Base-by-base conservation (phyloP, 2,797 vertebrate genomes). In the Spinibarbus caldwelli region DNA sequence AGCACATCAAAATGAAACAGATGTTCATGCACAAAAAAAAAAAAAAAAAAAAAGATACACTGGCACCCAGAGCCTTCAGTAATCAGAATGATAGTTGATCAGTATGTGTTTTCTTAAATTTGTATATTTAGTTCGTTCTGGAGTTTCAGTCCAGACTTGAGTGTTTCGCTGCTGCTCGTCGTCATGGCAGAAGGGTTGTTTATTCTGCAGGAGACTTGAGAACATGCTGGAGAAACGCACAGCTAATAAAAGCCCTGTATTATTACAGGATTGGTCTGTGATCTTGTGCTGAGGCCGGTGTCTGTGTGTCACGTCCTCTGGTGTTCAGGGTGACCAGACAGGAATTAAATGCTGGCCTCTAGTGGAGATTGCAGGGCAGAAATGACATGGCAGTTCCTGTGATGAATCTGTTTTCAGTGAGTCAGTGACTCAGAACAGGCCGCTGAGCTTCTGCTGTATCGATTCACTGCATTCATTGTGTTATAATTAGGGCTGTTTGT, bases 141-240 rank as follows among this genome's bases (percentile, higher is more conserved):
- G 57, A 64, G 62, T 2, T 76, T 9, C 0, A 19, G 72, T 52
- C 45, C 72, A 7, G 5, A 31, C 45, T 75, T 81, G 82, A 92
- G 88, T 94, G 93, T 95, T 94, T 94, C 92, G 86, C 57, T 85
- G 88, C 87, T 91, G 85, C 88, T 86, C 83, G 92, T 94, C 92
- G 90, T 85, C 92, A 94, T 93, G 93, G 93, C 90, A 93, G 95
- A 94, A 86, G 83, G 67, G 49, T 72, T 94, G 94, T 95, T 94
- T 93, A 92, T 89, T 86, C 86, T 87, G 78, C 70, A 72, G 36
- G 36, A 86, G 84, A 85, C 83, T 87, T 86, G 91, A 79, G 23
- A 41, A 83, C 54, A 43, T 38, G 78, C 72, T 71, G 3, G 21
- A 77, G 49, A 45, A 82, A 21, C 21, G 10, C 43, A 34, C 4